Percentiles rank a stretch among this genome's conserved stretches.
Evolutionary conservation across 1,140 invertebrate species (phyloP).

Genomic region (Hycleus phaleratus): DNA sequence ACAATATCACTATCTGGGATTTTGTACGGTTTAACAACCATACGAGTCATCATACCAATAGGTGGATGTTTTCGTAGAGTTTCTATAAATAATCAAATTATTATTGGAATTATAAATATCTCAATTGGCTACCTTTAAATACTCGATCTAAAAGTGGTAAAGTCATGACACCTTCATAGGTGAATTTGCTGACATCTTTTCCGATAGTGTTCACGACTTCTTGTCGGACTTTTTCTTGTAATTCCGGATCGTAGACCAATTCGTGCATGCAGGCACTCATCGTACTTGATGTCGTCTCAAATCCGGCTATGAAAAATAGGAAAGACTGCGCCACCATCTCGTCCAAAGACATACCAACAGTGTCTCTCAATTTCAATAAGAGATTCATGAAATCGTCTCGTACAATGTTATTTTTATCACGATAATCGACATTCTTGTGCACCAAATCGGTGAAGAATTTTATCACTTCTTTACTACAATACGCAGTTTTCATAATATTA

Average conservation of each 20-base stretch:
- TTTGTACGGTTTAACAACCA: conserved; percentile 34
- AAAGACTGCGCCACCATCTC: conserved; percentile 36
- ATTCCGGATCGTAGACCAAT: conserved; percentile 51
- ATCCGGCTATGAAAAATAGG: conserved; percentile 49
- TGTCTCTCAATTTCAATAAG: conserved; percentile 46
- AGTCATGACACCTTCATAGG: conserved; percentile 48
- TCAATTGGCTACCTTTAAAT: conserved; percentile 38
- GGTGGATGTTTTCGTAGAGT: conserved; percentile 42
- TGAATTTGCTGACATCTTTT: conserved; percentile 42
- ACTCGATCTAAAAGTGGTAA: conserved; percentile 50
- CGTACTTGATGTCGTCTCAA: conserved; percentile 55
- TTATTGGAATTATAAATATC: too few relatives aligned
- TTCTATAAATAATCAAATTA: conserved; percentile 19
- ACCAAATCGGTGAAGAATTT: conserved; percentile 43
- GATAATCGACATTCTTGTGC: conserved; percentile 40
- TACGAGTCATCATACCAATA: conserved; percentile 34
- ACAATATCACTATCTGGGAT: conserved; percentile 25
- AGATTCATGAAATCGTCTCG: conserved; percentile 50
- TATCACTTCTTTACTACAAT: conserved; percentile 27
- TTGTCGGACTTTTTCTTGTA: conserved; percentile 49
- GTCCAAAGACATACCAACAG: conserved; percentile 17
- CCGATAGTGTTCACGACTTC: conserved; percentile 47
- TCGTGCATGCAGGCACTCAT: conserved; percentile 50
- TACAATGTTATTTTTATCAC: conserved; percentile 43
- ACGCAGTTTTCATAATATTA: conserved; percentile 4